Conservation (phyloP, 2,797 vertebrate genomes). For the Oreortyx pictus region DNA sequence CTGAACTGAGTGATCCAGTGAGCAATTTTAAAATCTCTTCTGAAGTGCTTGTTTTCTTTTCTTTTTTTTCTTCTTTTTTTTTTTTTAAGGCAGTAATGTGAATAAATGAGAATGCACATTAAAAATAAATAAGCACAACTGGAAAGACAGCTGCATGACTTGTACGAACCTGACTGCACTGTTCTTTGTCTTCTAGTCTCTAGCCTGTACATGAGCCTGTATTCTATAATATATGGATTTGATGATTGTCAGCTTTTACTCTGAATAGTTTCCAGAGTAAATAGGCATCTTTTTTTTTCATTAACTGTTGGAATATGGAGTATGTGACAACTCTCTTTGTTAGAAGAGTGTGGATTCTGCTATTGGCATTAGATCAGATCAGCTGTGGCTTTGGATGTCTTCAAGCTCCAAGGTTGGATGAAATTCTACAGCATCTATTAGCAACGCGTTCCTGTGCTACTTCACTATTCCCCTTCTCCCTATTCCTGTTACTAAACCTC, state of each 20-base stretch:
- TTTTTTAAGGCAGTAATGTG: background rate
- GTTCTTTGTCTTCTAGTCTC: background rate
- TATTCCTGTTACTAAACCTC: background rate
- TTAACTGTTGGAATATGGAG: background rate
- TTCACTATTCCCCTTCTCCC: background rate
- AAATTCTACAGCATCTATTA: background rate
- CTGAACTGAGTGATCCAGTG: background rate
- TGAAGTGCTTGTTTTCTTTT: background rate
- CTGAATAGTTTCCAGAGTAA: background rate
- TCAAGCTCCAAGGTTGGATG: background rate
- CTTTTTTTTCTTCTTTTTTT: background rate
- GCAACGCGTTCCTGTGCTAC: background rate
- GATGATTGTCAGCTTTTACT: background rate
- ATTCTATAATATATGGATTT: background rate
- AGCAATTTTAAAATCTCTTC: background rate
- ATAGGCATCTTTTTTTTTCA: background rate
- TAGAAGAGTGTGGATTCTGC: background rate
- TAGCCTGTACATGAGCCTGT: background rate
- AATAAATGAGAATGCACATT: background rate
- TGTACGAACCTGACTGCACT: background rate
- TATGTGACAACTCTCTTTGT: background rate
- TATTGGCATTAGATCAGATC: background rate
- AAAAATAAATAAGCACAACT: background rate
- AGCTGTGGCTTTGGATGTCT: background rate
- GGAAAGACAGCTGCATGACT: background rate